Percentiles rank a stretch among this genome's conserved stretches.
Conservation (phyloP, 2,888 invertebrate species). For the Drosophila pullipes region DNA sequence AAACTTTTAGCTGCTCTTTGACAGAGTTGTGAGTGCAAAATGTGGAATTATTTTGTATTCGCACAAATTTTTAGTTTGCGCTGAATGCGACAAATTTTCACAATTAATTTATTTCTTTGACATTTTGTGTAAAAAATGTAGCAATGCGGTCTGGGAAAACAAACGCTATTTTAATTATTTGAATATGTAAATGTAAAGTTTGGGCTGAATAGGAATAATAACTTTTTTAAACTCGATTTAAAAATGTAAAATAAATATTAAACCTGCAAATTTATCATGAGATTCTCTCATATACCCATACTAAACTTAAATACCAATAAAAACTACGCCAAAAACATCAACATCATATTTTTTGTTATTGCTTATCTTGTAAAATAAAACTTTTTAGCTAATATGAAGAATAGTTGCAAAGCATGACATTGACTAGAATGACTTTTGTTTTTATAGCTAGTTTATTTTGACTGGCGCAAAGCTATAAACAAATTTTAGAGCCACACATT, state of each 20-base stretch:
- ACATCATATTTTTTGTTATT: not conserved
- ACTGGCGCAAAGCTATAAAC: not conserved
- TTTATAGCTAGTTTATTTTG: not conserved
- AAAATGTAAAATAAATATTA: not conserved
- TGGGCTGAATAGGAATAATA: not conserved
- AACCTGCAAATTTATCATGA: not conserved
- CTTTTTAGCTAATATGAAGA: not conserved
- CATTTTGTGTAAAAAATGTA: not conserved
- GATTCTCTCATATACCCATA: no score
- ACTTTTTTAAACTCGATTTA: not conserved
- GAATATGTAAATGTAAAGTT: not conserved
- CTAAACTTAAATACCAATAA: not conserved
- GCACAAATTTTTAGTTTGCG: not conserved
- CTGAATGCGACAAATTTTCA: conserved; percentile 10
- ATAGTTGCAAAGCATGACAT: not conserved
- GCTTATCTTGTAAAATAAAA: not conserved
- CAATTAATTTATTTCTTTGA: conserved; percentile 42
- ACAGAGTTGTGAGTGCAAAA: conserved; percentile 1
- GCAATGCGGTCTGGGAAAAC: not conserved
- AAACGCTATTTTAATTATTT: not conserved
- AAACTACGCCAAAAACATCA: not conserved
- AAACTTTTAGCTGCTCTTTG: conserved; percentile 44
- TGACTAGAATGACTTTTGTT: not conserved
- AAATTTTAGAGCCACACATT: not conserved
- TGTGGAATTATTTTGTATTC: conserved; percentile 19